phyloP scores from a whole-genome alignment of 2,113 vertebrate genomes.

The Mesitornis unicolor region DNA sequence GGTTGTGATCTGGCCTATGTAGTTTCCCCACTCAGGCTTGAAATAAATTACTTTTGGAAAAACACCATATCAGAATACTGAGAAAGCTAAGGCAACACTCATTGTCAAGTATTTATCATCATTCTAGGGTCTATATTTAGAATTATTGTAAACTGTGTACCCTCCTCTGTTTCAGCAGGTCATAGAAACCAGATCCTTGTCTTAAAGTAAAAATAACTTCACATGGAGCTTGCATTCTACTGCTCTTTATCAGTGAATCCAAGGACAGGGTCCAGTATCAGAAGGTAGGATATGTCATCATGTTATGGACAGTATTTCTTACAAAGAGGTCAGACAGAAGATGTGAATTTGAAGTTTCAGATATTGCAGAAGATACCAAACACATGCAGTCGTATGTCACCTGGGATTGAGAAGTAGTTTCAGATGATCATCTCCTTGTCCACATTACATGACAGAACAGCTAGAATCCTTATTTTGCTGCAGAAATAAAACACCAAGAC shows the following conservation, averaged over 20 bases:
- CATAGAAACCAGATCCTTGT: background rate
- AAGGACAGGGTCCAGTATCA: background rate
- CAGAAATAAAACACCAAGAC: background rate
- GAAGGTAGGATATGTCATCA: background rate
- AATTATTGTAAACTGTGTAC: background rate
- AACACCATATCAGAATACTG: background rate
- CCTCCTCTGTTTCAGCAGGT: conserved; percentile 22
- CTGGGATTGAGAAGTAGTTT: background rate
- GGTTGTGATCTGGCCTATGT: background rate
- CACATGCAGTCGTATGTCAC: background rate
- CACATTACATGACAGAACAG: conserved; percentile 78
- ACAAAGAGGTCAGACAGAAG: background rate
- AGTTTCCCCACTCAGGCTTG: background rate
- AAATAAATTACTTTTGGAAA: background rate
- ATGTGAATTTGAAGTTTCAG: background rate
- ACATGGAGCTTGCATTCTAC: background rate
- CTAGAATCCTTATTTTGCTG: conserved; percentile 74
- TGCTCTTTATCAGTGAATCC: background rate
- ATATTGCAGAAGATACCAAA: background rate
- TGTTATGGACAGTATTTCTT: background rate
- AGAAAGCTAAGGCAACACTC: background rate
- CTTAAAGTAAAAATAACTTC: background rate
- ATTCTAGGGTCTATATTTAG: background rate
- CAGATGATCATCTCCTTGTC: background rate
- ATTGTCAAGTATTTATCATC: background rate